Base-by-base conservation (phyloP, 2,888 invertebrate genomes). In the Leptogaster cylindrica region DNA sequence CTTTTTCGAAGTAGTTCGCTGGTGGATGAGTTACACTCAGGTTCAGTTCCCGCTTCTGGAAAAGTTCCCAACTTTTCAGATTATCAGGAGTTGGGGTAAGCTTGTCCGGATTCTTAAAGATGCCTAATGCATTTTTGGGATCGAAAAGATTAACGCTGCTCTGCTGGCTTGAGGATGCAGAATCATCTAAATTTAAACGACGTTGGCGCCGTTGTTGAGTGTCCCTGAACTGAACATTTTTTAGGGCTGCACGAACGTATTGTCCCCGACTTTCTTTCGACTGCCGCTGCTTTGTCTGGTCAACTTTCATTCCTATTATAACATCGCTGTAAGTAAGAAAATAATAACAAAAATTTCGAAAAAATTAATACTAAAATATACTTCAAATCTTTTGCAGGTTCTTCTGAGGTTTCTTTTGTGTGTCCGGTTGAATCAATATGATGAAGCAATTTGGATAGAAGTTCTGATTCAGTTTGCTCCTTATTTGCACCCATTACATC, bases 1-100 rank as follows among this genome's bases (percentile, higher is more conserved):
- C 90, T 82, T 98, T 94, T 79, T 98, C 91, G 79, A 93, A 97
- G 76, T 90, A 90, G 82, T 97, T 98, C 6, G 84, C 78, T 0
- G 96, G 94, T 0, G 92, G 89, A 77, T 89, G 89, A 0, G 87
- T 84, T 0, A 87, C 83, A 0, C 87, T 82, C 64, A 90, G 73
- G 69, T 86, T 82, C n/a, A 93, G 75, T 75, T 93, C 90, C 16
- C 86, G 84, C 69, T 87, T 76, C 41, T 87, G 79, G 33, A 93
- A 79, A 14, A 76, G 75, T 33, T 89, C 82, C 95, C 95, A 95
- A 0, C 88, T 88, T 23, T 83, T 77, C 0, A 90, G 77, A 2
- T 81, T 77, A 65, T 81, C 81, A 0, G 73, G 68, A 2, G 73
- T 74, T 0, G 73, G 73, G 0, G 71, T 65, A 71, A 77, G 48